Evolutionary conservation across 2,113 vertebrate species (phyloP), one percentile per base, ranked within the genome.

Genomic region (Tachuris rubrigastra): DNA sequence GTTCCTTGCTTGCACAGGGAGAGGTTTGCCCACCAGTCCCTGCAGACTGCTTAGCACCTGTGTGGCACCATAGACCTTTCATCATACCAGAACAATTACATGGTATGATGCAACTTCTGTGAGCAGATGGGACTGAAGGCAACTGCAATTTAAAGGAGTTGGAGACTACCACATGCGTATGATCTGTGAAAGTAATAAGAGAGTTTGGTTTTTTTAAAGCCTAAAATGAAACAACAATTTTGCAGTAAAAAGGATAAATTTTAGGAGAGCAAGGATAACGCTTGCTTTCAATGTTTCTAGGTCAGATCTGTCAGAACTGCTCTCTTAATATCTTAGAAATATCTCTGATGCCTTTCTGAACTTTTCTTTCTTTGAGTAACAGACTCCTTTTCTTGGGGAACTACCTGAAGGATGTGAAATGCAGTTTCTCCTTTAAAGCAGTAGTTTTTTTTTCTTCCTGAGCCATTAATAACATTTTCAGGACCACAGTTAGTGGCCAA

Each of bases 401-500:
- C 50, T 88, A 85, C 46, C 75, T 95, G 67, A 71, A 66, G 33
- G 37, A 52, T 19, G 3, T 6, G 52, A 88, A n/a, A 86, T 37
- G n/a, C 60, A 88, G 17, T 50, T 87, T 72, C 79, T 89, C 74
- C 46, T 87, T 85, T 81, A 90, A 90, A 90, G 42, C 19, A 75
- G 68, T 60, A 31, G 49, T 41, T 46, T 93, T 80, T 63, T 89
- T 91, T 55, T 81, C 39, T 88, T 89, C 24, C 15, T 1, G 1
- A 41, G 60, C 52, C 56, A 72, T 79, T 86, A 88, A 88, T 90
- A 35, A 59, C n/a, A 86, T 86, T 94, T 87, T 88, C 56, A 88
- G 59, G 82, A 90, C 65, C 60, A 78, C 55, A 94, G 68, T 88
- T 77, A 59, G 75, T 67, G 47, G 85, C 79, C 52, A 81, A 89